A percentile compares a stretch with the other conserved stretches of the same genome.
phyloP scores from a whole-genome alignment of 2,797 vertebrate genomes.

The Pangasius krempfi region DNA sequence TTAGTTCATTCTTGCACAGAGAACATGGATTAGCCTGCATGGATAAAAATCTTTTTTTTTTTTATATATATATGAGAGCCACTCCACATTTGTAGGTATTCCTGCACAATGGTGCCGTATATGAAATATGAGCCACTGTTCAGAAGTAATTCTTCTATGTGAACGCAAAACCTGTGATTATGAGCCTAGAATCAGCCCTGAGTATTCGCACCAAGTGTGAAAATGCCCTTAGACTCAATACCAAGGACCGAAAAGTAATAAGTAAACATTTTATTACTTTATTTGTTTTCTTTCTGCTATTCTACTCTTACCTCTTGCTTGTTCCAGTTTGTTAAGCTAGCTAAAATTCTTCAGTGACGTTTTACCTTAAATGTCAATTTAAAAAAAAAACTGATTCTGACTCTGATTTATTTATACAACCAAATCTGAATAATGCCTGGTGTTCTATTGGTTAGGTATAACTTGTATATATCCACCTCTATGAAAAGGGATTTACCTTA shows the following conservation, averaged over 20 bases:
- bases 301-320: not conserved
- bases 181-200: not conserved
- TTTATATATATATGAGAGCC: not conserved
- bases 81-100: not conserved
- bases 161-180: not conserved
- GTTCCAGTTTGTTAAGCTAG: not conserved
- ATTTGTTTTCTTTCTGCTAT: not conserved
- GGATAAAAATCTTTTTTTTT: not conserved
- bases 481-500: not conserved
- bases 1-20: too few relatives aligned
- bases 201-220: not conserved
- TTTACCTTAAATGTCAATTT: not conserved
- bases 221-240: not conserved
- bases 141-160: not conserved
- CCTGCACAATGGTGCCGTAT: not conserved
- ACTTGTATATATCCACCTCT: not conserved
- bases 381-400: not conserved
- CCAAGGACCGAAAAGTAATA: not conserved
- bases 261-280: not conserved
- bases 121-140: not conserved
- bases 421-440: not conserved
- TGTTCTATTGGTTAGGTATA: not conserved
- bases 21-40: not conserved
- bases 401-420: not conserved
- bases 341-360: not conserved